Percentiles rank a stretch among this genome's conserved stretches.
phyloP scores from a whole-genome alignment of 2,797 vertebrate genomes.

The Podarcis lilfordi region DNA sequence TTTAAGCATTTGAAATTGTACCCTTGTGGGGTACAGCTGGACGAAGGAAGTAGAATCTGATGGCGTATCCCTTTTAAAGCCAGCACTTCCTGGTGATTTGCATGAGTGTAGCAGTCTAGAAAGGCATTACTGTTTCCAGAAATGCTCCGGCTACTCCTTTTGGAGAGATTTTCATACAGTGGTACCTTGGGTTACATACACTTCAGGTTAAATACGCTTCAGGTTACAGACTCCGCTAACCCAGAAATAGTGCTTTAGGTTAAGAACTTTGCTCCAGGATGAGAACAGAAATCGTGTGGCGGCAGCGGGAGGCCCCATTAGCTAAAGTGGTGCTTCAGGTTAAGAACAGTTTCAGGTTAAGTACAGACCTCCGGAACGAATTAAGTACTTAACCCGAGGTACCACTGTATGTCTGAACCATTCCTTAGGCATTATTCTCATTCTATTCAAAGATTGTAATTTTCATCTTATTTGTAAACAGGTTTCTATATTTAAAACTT shows the following conservation, averaged over 20 bases:
- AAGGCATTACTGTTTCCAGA: not conserved
- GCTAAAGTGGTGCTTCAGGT: too few relatives aligned
- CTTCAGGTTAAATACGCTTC: too few relatives aligned
- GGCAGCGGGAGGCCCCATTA: too few relatives aligned
- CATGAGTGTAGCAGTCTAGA: not conserved
- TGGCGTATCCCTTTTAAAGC: not conserved
- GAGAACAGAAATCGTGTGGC: too few relatives aligned
- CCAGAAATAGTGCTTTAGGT: too few relatives aligned
- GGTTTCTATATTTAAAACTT: slow-evolving; percentile 40
- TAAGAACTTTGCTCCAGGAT: too few relatives aligned
- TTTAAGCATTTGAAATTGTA: not conserved
- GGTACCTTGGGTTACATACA: too few relatives aligned
- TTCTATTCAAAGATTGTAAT: slow-evolving; percentile 22
- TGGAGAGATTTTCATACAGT: not conserved
- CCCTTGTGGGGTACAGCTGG: not conserved
- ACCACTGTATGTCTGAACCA: not conserved
- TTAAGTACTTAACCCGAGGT: too few relatives aligned
- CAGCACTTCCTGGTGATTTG: not conserved
- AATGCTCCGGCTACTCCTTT: not conserved
- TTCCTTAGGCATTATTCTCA: not conserved
- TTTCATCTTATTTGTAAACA: slow-evolving; percentile 70
- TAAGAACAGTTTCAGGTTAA: too few relatives aligned
- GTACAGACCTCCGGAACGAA: too few relatives aligned
- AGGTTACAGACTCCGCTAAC: too few relatives aligned
- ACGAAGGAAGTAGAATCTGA: not conserved